These are phyloP conservation scores for Amia ocellicauda DNA, from an alignment of 2,113 vertebrate species.

Conservation along the genomic window DNA sequence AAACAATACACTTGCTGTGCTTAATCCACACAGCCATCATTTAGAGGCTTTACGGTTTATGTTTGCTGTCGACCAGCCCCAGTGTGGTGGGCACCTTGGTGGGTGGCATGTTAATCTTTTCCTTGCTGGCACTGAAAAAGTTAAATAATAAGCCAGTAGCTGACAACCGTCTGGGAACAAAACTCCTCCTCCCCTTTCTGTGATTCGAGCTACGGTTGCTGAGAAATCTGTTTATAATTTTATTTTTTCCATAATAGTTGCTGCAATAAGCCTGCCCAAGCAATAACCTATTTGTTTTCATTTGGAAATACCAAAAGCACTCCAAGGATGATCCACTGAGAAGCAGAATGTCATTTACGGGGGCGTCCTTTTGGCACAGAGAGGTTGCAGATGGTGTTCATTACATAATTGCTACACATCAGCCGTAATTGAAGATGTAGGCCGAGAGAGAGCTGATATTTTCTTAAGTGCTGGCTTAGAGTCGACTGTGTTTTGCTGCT, in stretches of 20 bases:
- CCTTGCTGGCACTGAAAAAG: not conserved
- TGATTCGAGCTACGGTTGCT: constrained; percentile 13
- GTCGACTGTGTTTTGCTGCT: constrained; percentile 8
- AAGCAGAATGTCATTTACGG: constrained; percentile 1
- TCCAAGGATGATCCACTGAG: constrained; percentile 33
- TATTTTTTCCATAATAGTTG: constrained; percentile 9
- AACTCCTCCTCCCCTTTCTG: not conserved
- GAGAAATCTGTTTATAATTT: not conserved
- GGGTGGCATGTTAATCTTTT: not conserved
- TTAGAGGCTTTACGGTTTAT: too few species aligned
- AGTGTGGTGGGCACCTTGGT: not conserved
- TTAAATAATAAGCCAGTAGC: not conserved
- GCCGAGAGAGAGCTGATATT: constrained; percentile 43
- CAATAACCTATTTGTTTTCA: constrained; percentile 6
- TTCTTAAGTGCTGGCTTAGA: constrained; percentile 32
- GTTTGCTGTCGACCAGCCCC: not conserved
- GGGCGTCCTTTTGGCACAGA: constrained; percentile 36
- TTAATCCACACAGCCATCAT: too few species aligned
- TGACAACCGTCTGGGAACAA: not conserved
- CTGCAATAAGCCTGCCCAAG: not conserved
- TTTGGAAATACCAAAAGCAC: constrained; percentile 24
- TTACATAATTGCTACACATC: constrained; percentile 59
- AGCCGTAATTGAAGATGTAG: constrained; percentile 54
- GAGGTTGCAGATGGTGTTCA: constrained; percentile 52
- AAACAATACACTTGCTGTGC: too few species aligned